Conservation (phyloP, 2,888 invertebrate genomes). For the Hirtodrosophila duncani region DNA sequence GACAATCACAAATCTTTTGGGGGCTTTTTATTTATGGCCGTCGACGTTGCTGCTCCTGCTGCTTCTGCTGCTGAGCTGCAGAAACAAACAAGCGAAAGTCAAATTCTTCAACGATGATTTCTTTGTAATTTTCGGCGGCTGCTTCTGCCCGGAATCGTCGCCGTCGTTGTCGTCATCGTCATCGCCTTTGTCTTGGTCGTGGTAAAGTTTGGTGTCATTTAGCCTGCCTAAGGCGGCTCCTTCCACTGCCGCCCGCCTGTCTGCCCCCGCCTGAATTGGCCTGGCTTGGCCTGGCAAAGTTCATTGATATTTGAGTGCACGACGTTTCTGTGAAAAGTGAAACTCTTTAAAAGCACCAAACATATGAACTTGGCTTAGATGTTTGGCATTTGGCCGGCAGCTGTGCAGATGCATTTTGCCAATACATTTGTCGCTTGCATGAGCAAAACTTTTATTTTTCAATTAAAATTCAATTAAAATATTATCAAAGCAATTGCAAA, state of each 20-base stretch:
- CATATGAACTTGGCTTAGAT: slow-evolving; percentile 50
- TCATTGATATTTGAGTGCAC: slow-evolving; percentile 59
- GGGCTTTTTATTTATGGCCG: slow-evolving; percentile 63
- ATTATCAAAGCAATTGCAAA: slow-evolving; percentile 30
- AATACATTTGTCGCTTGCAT: slow-evolving; percentile 23
- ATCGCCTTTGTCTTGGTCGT: not conserved
- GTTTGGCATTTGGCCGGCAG: slow-evolving; percentile 37
- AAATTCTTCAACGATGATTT: slow-evolving; percentile 68
- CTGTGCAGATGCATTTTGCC: slow-evolving; percentile 29
- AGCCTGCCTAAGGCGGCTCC: slow-evolving; percentile 35
- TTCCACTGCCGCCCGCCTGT: too few relatives aligned
- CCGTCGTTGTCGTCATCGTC: slow-evolving; percentile 25
- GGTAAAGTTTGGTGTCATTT: slow-evolving; percentile 44
- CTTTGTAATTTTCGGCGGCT: slow-evolving; percentile 46
- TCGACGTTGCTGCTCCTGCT: too few relatives aligned
- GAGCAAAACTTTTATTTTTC: slow-evolving; percentile 59
- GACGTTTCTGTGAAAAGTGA: slow-evolving; percentile 54
- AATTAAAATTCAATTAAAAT: slow-evolving; percentile 70
- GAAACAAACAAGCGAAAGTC: slow-evolving; percentile 67
- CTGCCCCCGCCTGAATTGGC: too few relatives aligned
- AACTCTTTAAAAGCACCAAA: slow-evolving; percentile 43
- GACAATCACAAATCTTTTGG: slow-evolving; percentile 67
- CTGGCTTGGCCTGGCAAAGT: slow-evolving; percentile 44
- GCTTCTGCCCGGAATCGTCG: slow-evolving; percentile 58
- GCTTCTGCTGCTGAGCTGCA: slow-evolving; percentile 4